A percentile compares a stretch with the other conserved stretches of the same genome.
phyloP scores from a whole-genome alignment of 2,113 vertebrate species.

The Macquaria ambigua region DNA sequence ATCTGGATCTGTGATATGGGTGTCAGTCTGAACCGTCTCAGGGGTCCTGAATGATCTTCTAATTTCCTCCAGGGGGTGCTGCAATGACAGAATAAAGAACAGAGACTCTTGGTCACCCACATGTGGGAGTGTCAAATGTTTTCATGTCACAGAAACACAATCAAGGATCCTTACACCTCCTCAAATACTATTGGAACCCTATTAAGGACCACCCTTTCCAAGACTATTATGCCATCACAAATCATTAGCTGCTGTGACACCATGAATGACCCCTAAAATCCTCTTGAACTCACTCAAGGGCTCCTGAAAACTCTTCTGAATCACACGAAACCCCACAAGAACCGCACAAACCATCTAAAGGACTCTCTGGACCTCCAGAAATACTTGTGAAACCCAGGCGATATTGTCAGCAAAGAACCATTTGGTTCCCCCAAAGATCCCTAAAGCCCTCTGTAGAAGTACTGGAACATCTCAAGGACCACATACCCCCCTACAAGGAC shows the following conservation, averaged over 20 bases:
- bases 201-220: background rate
- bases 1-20: background rate
- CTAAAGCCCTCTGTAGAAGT: background rate
- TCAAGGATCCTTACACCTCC: background rate
- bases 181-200: background rate
- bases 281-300: background rate
- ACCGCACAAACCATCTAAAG: background rate
- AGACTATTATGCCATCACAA: background rate
- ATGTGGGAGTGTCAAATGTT: conserved; percentile 23
- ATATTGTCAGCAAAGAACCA: background rate
- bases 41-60: background rate
- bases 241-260: background rate
- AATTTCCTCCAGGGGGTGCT: conserved; percentile 73
- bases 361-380: background rate
- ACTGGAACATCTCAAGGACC: background rate
- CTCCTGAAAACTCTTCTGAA: background rate
- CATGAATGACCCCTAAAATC: background rate
- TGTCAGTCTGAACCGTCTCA: background rate
- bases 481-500: background rate
- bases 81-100: conserved; percentile 37
- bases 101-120: background rate
- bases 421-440: background rate
- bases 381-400: background rate
- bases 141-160: conserved; percentile 7
- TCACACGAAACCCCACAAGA: background rate